Evolutionary conservation across 2,113 vertebrate species (phyloP).

Genomic region (Percina caprodes): DNA sequence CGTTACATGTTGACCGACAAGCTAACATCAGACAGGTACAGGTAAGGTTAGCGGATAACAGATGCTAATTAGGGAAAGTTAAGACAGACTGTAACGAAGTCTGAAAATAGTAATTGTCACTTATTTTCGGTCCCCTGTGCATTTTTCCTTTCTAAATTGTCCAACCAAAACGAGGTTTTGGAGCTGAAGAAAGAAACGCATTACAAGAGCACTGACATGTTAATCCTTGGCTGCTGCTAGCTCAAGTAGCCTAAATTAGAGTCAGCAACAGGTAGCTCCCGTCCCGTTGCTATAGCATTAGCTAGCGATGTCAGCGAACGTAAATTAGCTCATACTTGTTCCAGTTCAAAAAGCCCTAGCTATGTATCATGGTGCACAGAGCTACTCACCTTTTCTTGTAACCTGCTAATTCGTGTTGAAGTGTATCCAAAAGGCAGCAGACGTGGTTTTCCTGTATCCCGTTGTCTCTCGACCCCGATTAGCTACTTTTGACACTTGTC

Average conservation of each 20-base stretch:
- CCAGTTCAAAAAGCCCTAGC: background rate
- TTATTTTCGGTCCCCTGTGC: background rate
- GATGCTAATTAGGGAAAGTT: background rate
- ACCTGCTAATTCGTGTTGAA: background rate
- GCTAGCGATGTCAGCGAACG: slow-evolving; percentile 55
- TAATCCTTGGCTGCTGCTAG: slow-evolving; percentile 50
- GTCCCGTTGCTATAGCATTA: slow-evolving; percentile 42
- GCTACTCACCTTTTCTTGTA: slow-evolving; percentile 40
- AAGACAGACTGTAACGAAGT: background rate
- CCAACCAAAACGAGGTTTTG: no score
- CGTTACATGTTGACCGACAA: no score
- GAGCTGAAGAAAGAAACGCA: slow-evolving; percentile 32
- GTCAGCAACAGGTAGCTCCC: slow-evolving; percentile 73
- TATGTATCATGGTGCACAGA: no score
- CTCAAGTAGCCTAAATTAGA: slow-evolving; percentile 20
- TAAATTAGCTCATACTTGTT: slow-evolving; percentile 18
- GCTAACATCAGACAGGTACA: slow-evolving; percentile 14
- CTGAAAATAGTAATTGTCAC: background rate
- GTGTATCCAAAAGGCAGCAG: background rate
- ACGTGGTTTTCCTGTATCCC: background rate
- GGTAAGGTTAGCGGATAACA: background rate
- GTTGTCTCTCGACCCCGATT: slow-evolving; percentile 14
- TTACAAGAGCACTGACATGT: slow-evolving; percentile 9
- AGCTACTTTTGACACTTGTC: slow-evolving; percentile 63
- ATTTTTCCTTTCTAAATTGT: background rate